Evolutionary conservation across 1,140 invertebrate species (phyloP), one percentile per base, ranked within the genome.

Genomic region (Plodia interpunctella): DNA sequence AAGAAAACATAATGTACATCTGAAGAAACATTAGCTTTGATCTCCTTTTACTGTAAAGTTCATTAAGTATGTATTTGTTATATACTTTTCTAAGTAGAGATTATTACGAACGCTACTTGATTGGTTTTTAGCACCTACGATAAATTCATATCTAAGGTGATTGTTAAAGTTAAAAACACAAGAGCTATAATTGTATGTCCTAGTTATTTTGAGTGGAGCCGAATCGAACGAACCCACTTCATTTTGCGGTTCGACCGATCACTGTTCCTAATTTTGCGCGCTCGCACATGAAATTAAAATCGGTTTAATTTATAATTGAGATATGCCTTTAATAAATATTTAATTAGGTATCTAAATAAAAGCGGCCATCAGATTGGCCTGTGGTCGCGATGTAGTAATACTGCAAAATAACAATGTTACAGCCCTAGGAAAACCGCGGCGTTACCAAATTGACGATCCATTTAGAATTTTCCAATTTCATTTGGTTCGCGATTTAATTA

Each of bases 291-390:
- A 88, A 88, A 88, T 88, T 87, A 86, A 88, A 88, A 86, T 83
- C 76, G 73, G 79, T 80, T 85, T 83, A 83, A 84, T 86, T 80
- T 83, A 81, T 85, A 83, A 87, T 80, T 83, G 82, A 80, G 79
- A 84, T 83, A 84, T 84, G 78, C 81, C 84, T 78, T 88, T 85
- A 88, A 86, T 86, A 83, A 86, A 88, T 88, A 86, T 86, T 88
- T 86, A 88, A 88, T 88, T 88, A 88, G 83, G 81, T 86, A 80
- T 86, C 84, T 87, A 87, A 87, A 87, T 87, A 87, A 85, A 87
- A 80, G 79, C 80, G 68, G 66, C 72, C 64, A 44, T 44, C 38
- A 15, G 38, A 44, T 44, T 10, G 38, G 70, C 63, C 66, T 75
- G 84, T 72, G 80, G 82, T 83, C 63, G 2, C 13, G 13, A 44